Percentiles rank a stretch among this genome's conserved stretches.
Evolutionary conservation across 2,888 invertebrate genomes (phyloP).

Genomic region (Patella caerulea): DNA sequence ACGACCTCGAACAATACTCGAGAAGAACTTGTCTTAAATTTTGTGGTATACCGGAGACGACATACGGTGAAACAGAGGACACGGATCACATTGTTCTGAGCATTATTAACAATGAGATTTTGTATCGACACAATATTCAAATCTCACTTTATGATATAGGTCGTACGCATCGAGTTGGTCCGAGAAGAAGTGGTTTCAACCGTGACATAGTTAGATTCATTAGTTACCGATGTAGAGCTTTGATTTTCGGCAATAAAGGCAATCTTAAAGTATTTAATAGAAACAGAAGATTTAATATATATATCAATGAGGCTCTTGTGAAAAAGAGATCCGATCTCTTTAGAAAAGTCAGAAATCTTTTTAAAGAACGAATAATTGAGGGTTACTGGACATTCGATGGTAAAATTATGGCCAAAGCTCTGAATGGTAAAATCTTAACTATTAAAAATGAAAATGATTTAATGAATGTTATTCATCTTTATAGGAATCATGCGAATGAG

Average conservation of each 20-base stretch:
- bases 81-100: not conserved
- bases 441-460: too few relatives aligned
- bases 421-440: not conserved
- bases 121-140: not conserved
- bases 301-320: not conserved
- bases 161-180: not conserved
- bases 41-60: not conserved
- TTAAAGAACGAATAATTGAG: constrained; percentile 2
- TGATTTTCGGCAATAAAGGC: not conserved
- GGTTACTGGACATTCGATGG: not conserved
- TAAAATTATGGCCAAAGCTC: not conserved
- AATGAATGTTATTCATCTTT: too few relatives aligned
- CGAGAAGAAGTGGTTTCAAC: not conserved
- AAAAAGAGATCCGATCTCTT: not conserved
- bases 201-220: not conserved
- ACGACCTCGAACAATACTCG: constrained; percentile 3
- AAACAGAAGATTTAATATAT: not conserved
- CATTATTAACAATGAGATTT: not conserved
- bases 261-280: not conserved
- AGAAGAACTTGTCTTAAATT: not conserved
- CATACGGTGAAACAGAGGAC: not conserved
- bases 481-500: too few relatives aligned
- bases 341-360: not conserved
- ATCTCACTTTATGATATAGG: constrained; percentile 1
- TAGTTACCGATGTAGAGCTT: not conserved